Percentiles rank a stretch among this genome's conserved stretches.
Evolutionary conservation across 1,140 invertebrate genomes (phyloP).

Genomic region (Paralvinella palmiformis): DNA sequence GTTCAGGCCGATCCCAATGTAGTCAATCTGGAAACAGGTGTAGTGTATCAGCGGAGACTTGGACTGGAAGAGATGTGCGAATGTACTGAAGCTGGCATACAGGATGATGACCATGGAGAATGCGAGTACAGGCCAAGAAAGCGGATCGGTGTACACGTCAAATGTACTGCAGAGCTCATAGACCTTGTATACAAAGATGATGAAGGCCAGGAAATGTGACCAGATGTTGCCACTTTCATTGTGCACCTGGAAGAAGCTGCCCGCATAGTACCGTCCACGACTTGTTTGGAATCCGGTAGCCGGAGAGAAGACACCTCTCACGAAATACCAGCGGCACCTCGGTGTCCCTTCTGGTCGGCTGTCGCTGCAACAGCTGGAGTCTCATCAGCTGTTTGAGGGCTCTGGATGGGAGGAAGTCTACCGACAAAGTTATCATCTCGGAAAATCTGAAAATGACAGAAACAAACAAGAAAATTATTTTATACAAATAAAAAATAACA

Average conservation of each 20-base stretch:
- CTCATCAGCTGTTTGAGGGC: too few relatives aligned
- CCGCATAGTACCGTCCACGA: background rate
- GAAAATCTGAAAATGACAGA: too few relatives aligned
- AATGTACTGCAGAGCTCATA: conserved; percentile 13
- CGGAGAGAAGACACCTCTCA: background rate
- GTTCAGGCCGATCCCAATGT: conserved; percentile 36
- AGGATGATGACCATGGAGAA: conserved; percentile 27
- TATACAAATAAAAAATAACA: too few relatives aligned
- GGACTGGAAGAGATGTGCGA: conserved; percentile 38
- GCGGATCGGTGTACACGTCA: conserved; percentile 23
- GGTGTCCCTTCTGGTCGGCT: background rate
- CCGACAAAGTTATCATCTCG: too few relatives aligned
- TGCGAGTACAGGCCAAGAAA: conserved; percentile 26
- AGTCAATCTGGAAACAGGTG: conserved; percentile 38
- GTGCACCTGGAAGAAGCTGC: conserved; percentile 12
- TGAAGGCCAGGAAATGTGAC: background rate
- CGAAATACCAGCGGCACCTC: background rate
- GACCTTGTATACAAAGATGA: background rate
- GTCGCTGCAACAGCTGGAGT: too few relatives aligned
- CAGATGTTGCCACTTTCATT: background rate
- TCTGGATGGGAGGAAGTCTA: too few relatives aligned
- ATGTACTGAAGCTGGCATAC: conserved; percentile 26
- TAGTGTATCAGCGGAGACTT: conserved; percentile 36
- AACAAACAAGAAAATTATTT: too few relatives aligned
- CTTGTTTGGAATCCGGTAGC: background rate